Evolutionary conservation across 2,797 vertebrate species (phyloP).

Genomic region (Austrolebias charrua): DNA sequence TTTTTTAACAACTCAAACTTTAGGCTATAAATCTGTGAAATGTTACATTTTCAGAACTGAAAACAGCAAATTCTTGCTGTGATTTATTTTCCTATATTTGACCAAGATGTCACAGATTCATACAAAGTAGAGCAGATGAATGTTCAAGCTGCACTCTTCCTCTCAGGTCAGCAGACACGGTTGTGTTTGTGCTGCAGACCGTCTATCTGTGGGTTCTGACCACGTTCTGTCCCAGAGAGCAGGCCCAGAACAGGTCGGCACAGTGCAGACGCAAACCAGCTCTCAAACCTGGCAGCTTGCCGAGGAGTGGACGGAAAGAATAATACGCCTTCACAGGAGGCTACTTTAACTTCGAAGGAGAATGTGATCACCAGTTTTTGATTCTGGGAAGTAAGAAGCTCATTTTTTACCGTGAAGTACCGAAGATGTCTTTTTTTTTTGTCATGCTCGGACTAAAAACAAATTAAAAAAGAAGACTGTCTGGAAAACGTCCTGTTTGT

Average conservation of each 20-base stretch:
- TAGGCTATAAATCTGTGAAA: no score
- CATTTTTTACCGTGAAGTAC: not conserved
- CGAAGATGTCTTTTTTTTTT: not conserved
- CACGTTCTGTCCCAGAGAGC: conserved; percentile 11
- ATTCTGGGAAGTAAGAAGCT: conserved; percentile 23
- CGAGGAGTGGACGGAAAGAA: conserved; percentile 54
- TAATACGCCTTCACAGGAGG: conserved; percentile 25
- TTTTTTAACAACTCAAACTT: no score
- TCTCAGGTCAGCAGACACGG: conserved; percentile 5
- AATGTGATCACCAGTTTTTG: conserved; percentile 15
- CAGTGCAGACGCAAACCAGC: conserved; percentile 30
- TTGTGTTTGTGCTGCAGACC: conserved; percentile 18
- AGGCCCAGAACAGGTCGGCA: conserved; percentile 44
- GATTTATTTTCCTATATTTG: not conserved
- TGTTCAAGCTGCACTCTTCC: conserved; percentile 7
- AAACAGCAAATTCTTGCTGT: not conserved
- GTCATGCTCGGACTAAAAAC: not conserved
- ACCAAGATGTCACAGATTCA: no score
- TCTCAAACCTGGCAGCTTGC: conserved; percentile 22
- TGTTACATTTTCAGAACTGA: not conserved
- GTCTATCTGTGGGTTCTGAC: conserved; percentile 29
- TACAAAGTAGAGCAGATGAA: not conserved
- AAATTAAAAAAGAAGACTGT: not conserved
- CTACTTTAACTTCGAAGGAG: conserved; percentile 12
- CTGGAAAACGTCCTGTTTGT: not conserved